Conservation (phyloP, 2,113 vertebrate species). For the Cricetomys ansorgei region DNA sequence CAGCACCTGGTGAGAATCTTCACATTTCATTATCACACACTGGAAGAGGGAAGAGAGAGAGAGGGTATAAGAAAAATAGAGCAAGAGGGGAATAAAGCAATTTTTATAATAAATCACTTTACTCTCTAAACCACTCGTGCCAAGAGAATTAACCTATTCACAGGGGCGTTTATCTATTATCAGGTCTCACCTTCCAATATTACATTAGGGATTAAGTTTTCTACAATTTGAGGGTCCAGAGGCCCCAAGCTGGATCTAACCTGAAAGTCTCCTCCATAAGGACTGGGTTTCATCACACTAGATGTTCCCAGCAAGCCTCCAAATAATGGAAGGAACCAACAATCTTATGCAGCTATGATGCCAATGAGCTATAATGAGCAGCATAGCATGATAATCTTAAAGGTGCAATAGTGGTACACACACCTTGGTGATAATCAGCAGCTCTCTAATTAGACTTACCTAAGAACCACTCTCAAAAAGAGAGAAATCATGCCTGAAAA, state of each 20-base stretch:
- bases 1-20: background rate
- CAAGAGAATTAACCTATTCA: background rate
- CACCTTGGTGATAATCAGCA: background rate
- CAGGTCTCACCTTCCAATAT: background rate
- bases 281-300: background rate
- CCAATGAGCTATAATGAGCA: too few relatives aligned
- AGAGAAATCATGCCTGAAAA: background rate
- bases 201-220: background rate
- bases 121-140: background rate
- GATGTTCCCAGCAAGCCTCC: background rate
- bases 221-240: background rate
- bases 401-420: background rate
- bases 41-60: background rate
- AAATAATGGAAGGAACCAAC: background rate
- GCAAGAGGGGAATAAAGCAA: background rate
- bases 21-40: background rate
- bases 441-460: background rate
- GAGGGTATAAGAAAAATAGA: background rate
- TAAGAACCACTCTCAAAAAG: background rate
- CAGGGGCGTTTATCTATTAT: background rate
- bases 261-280: background rate
- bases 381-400: background rate
- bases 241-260: background rate
- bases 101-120: background rate
- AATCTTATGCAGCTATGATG: background rate